Evolutionary conservation across 2,113 vertebrate species (phyloP), one percentile per base, ranked within the genome.

Genomic region (Actenoides hombroni): DNA sequence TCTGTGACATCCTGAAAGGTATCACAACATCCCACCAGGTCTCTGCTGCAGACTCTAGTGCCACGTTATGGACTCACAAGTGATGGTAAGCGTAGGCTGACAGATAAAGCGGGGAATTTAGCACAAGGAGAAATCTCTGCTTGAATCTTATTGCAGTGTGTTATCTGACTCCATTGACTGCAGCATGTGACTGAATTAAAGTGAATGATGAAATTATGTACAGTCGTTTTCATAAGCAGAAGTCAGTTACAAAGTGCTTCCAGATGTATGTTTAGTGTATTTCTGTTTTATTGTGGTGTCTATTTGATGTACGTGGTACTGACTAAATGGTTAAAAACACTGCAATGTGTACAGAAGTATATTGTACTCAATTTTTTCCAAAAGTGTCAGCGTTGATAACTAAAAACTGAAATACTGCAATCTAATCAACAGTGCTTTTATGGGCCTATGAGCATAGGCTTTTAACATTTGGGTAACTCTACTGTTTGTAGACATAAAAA

Each of bases 401-500:
- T 95, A 97, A 96, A 97, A 97, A 88, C 94, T 95, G 94, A 97
- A 97, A 96, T 97, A 95, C 80, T 92, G 89, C 94, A 95, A 96
- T 96, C 96, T 96, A 94, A 96, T 95, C 96, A 96, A 85, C 94
- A 96, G 83, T 87, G 91, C 67, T 96, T 97, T 97, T 97, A 95
- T 97, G 82, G 96, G 54, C 91, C 88, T 93, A 88, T 83, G 91
- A 95, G 92, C 87, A 85, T 81, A 90, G 91, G 91, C 93, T 97
- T 97, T 97, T 97, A 97, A 96, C 95, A 95, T 97, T 97, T 92
- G 94, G 94, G 89, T 95, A 95, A 95, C 91, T 97, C 94, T 94
- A 83, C 94, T 95, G 93, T 96, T 96, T 94, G 95, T 97, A 97
- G 95, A 92, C 96, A 97, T 95, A 97, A 97, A 97, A 97, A 97